These are phyloP conservation scores for Hypothenemus hampei DNA, from an alignment of 1,140 invertebrate species.

Conservation along the genomic window DNA sequence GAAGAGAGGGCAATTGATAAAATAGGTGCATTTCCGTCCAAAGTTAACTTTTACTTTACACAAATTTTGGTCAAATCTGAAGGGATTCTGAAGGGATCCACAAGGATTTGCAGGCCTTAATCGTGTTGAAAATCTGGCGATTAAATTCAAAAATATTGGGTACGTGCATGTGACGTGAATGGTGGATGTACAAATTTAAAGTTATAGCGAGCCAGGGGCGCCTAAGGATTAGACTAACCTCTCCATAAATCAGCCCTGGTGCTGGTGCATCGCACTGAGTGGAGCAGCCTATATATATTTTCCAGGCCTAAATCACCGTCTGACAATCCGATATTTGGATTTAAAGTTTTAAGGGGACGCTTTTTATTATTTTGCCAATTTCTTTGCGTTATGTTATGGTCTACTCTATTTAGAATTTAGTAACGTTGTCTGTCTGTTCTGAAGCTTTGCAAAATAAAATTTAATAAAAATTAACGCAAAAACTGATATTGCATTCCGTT, in stretches of 20 bases:
- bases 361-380: slow-evolving; percentile 1
- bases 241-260: slow-evolving; percentile 41
- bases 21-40: not conserved
- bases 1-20: too few relatives aligned
- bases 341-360: slow-evolving; percentile 18
- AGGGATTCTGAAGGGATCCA: too few relatives aligned
- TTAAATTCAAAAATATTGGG: slow-evolving; percentile 28
- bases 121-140: slow-evolving; percentile 21
- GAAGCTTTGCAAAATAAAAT: not conserved
- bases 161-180: slow-evolving; percentile 29
- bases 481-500: not conserved
- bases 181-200: slow-evolving; percentile 30
- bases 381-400: not conserved
- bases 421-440: not conserved
- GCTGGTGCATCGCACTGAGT: slow-evolving; percentile 32
- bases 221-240: slow-evolving; percentile 39
- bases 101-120: slow-evolving; percentile 9
- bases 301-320: slow-evolving; percentile 40
- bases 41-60: not conserved
- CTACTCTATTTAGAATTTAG: not conserved
- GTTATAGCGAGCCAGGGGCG: slow-evolving; percentile 28
- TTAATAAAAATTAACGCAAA: not conserved
- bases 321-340: slow-evolving; percentile 37
- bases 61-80: slow-evolving; percentile 8
- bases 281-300: slow-evolving; percentile 42